A percentile compares a stretch with the other conserved stretches of the same genome.
Evolutionary conservation across 2,888 invertebrate species (phyloP).

Genomic region (Bugulina stolonifera): DNA sequence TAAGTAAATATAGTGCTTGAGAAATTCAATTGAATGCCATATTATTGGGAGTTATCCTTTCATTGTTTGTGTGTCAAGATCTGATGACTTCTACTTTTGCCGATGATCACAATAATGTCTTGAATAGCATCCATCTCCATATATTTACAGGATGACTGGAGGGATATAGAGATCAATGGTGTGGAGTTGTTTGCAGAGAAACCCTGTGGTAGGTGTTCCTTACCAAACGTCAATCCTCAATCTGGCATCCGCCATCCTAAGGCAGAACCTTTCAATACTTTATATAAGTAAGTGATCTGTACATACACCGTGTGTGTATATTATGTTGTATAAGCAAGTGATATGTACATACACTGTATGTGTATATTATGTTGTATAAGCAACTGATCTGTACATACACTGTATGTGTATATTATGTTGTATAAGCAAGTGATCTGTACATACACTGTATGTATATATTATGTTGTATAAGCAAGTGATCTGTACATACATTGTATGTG

Average conservation of each 20-base stretch:
- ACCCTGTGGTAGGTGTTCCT: slow-evolving; percentile 6
- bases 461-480: too few relatives aligned
- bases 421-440: too few relatives aligned
- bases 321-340: neutral
- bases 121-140: too few relatives aligned
- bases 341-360: neutral
- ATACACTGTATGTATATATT: too few relatives aligned
- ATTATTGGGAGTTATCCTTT: too few relatives aligned
- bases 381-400: neutral
- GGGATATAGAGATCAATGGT: neutral
- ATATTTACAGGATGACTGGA: slow-evolving; percentile 15
- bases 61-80: too few relatives aligned
- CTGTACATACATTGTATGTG: too few relatives aligned
- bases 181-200: neutral
- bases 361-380: neutral
- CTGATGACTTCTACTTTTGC: too few relatives aligned
- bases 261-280: slow-evolving; percentile 22
- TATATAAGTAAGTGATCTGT: neutral
- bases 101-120: too few relatives aligned
- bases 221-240: slow-evolving; percentile 6
- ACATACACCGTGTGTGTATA: neutral
- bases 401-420: too few relatives aligned
- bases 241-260: neutral
- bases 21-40: too few relatives aligned
- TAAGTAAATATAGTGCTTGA: too few relatives aligned